Evolutionary conservation across 2,888 invertebrate genomes (phyloP), one percentile per base, ranked within the genome.

Genomic region (Aquatica leii): DNA sequence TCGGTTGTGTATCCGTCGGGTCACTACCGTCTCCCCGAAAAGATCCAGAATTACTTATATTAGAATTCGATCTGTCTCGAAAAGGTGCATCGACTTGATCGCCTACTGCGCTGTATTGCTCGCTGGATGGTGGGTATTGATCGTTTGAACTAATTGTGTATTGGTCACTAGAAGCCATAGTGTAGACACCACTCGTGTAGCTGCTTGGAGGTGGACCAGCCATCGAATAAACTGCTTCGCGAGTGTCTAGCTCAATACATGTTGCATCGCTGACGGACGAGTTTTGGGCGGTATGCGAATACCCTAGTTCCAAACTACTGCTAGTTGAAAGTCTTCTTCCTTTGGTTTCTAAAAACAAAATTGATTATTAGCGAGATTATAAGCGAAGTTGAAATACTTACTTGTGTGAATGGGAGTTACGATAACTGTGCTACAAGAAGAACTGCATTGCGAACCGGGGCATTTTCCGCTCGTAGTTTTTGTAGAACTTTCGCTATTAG

Each of bases 1-100:
- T 88, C 68, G 90, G 91, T 71, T 89, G 89, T 67, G 86, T 89
- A 76, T 92, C 92, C 0, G 93, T 91, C 1, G 94, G 94, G 80
- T 94, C 94, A 76, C 93, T 94, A n/a, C 94, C 94, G 75, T 94
- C 94, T 1, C 94, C 94, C 50, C 93, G 89, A 78, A 94, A 94
- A 52, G 93, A 93, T 17, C 87, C 88, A 24, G 87, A 84, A n/a
- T 89, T 88, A 78, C 93, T 93, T 0, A 91, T 87, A 72, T 91
- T 90, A 1, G 94, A 94, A 76, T 93, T 92, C 40, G 92, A 90
- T 59, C 91, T 83, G 75, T 88, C 84, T 61, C 91, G 83, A 76
- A 89, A 90, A 51, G 74, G 72, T 4, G 82, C 83, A 70, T 85
- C 84, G 64, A 85, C 82, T 72, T 81, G 80, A 69, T 81, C 81